phyloP scores from a whole-genome alignment of 2,113 vertebrate genomes.

The Indicator maculatus region DNA sequence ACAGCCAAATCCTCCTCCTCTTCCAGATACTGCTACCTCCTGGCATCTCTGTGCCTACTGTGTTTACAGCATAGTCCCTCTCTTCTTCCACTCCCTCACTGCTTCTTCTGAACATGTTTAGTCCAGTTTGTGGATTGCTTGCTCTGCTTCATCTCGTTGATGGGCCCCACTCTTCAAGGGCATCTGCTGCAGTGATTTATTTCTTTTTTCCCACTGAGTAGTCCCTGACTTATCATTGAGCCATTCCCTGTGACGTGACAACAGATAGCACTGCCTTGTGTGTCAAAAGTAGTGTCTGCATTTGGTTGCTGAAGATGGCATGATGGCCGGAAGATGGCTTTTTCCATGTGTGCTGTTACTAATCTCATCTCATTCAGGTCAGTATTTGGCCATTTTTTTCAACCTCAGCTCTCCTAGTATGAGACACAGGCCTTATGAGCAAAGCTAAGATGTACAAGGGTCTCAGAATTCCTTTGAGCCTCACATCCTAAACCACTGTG shows the following conservation, averaged over 20 bases:
- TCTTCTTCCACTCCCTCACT: background rate
- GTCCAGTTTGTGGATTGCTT: background rate
- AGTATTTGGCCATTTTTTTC: background rate
- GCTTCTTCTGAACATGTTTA: background rate
- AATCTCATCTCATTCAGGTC: background rate
- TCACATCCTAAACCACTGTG: background rate
- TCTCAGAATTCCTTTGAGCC: background rate
- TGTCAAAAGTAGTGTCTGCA: background rate
- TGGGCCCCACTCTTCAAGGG: rapidly evolving
- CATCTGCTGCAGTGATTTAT: background rate
- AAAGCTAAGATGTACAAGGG: background rate
- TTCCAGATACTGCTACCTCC: background rate
- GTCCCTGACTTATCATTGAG: background rate
- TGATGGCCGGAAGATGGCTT: background rate
- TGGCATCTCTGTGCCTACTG: background rate
- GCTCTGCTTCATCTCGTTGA: rapidly evolving
- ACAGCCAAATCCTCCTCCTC: background rate
- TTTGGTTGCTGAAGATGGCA: background rate
- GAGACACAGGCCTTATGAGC: background rate
- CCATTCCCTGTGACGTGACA: background rate
- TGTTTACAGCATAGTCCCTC: background rate
- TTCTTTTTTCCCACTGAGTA: background rate
- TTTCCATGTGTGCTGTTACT: background rate
- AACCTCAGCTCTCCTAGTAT: background rate
- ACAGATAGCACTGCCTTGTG: background rate